A percentile compares a stretch with the other conserved stretches of the same genome.
Conservation (phyloP, 2,113 vertebrate species). For the Myiozetetes cayanensis region DNA sequence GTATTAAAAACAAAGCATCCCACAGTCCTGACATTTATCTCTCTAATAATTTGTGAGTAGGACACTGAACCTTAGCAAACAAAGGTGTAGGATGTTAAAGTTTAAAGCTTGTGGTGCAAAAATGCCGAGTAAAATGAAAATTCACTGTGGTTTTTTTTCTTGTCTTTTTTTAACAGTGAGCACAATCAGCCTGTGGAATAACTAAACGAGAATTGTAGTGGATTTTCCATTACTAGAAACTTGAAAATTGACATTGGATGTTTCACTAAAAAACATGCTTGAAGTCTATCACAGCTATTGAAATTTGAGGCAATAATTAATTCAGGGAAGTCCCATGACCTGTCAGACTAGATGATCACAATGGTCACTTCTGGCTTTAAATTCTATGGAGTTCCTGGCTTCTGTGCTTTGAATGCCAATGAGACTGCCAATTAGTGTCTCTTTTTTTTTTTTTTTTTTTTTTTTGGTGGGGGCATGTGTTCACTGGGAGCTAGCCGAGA, state of each 20-base stretch:
- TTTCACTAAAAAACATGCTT: not conserved
- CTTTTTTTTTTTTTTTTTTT: not conserved
- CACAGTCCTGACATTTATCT: not conserved
- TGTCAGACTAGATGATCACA: slow-evolving; percentile 47
- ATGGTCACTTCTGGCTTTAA: slow-evolving; percentile 59
- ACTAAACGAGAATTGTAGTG: not conserved
- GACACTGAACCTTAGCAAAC: not conserved
- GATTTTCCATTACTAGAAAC: not conserved
- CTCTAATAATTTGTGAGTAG: not conserved
- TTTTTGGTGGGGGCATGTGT: slow-evolving; percentile 22
- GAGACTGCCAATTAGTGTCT: slow-evolving; percentile 61
- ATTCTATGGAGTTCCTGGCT: slow-evolving; percentile 24
- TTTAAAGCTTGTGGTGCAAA: not conserved
- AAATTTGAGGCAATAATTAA: slow-evolving; percentile 28
- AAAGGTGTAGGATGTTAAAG: not conserved
- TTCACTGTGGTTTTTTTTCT: rapidly evolving
- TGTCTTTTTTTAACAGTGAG: not conserved
- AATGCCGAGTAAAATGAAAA: not conserved
- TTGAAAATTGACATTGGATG: not conserved
- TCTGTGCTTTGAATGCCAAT: slow-evolving; percentile 61
- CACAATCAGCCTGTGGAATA: not conserved
- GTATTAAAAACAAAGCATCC: not conserved
- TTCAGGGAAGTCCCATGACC: slow-evolving; percentile 25
- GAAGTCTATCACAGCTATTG: not conserved
- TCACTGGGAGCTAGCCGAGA: slow-evolving; percentile 34